A percentile compares a stretch with the other conserved stretches of the same genome.
Evolutionary conservation across 2,888 invertebrate species (phyloP).

Genomic region (Margaritifera margaritifera): DNA sequence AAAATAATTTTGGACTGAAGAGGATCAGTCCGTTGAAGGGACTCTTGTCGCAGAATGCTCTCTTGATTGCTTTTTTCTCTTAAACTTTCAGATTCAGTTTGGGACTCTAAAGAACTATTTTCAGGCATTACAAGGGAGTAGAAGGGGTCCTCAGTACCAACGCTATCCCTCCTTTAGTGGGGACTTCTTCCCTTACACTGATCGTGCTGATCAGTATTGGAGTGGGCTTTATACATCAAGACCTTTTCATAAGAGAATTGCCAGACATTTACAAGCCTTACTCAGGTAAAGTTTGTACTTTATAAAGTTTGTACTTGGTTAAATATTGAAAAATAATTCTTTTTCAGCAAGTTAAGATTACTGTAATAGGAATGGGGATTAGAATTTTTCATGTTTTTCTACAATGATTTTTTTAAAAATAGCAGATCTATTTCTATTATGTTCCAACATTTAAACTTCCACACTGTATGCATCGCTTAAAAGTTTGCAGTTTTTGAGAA

Average conservation of each 20-base stretch:
- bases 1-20: no score
- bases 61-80: background rate
- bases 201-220: constrained; percentile 73
- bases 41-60: no score
- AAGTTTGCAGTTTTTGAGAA: no score
- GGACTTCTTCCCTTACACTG: constrained; percentile 72
- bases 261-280: constrained; percentile 59
- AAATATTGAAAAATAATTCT: background rate
- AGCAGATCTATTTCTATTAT: no score
- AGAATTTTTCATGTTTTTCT: no score
- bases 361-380: no score
- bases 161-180: constrained; percentile 62
- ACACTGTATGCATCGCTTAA: no score
- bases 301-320: constrained; percentile 16
- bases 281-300: constrained; percentile 45
- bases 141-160: constrained; percentile 7
- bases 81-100: constrained; percentile 63
- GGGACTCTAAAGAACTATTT: constrained; percentile 71
- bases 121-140: constrained; percentile 32
- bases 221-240: constrained; percentile 71
- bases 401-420: no score
- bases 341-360: no score
- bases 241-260: constrained; percentile 68
- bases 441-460: no score
- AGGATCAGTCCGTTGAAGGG: no score